Evolutionary conservation across 2,888 invertebrate genomes (phyloP).

Genomic region (Leucophora obtusa): DNA sequence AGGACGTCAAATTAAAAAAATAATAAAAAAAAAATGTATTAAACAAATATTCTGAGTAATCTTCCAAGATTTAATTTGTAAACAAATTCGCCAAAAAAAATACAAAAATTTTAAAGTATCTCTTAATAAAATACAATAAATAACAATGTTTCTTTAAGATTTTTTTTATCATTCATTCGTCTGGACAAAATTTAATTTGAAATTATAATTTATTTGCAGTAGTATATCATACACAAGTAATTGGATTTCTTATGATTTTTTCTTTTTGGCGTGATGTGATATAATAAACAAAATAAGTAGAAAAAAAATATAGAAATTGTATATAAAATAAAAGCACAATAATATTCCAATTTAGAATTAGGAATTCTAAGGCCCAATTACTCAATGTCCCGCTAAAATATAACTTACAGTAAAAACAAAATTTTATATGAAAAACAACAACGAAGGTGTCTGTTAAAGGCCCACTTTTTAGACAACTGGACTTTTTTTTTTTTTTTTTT

Average conservation of each 20-base stretch:
- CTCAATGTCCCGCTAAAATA: no score
- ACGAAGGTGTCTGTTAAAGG: no score
- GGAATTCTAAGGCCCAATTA: no score
- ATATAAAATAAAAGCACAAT: constrained; percentile 19
- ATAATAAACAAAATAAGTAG: constrained; percentile 6
- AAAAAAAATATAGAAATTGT: neutral
- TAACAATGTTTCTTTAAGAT: constrained; percentile 16
- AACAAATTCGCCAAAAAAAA: constrained; percentile 39
- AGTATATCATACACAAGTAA: constrained; percentile 12
- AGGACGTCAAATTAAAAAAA: constrained; percentile 40
- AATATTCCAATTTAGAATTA: constrained; percentile 5
- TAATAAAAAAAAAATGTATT: constrained; percentile 14
- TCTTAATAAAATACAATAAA: constrained; percentile 43
- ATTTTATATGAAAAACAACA: no score
- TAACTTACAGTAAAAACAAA: no score
- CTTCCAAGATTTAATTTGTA: constrained; percentile 46
- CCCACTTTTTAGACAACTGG: no score
- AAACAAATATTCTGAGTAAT: constrained; percentile 24
- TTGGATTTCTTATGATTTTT: neutral
- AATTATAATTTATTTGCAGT: constrained; percentile 45
- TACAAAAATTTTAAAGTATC: constrained; percentile 24
- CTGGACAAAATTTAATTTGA: constrained; percentile 53
- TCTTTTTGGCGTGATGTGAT: constrained; percentile 16
- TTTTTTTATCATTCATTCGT: constrained; percentile 25
- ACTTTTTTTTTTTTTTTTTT: no score